These are phyloP conservation scores for Peromyscus polionotus DNA, from an alignment of 2,113 vertebrate genomes.

Conservation along the genomic window DNA sequence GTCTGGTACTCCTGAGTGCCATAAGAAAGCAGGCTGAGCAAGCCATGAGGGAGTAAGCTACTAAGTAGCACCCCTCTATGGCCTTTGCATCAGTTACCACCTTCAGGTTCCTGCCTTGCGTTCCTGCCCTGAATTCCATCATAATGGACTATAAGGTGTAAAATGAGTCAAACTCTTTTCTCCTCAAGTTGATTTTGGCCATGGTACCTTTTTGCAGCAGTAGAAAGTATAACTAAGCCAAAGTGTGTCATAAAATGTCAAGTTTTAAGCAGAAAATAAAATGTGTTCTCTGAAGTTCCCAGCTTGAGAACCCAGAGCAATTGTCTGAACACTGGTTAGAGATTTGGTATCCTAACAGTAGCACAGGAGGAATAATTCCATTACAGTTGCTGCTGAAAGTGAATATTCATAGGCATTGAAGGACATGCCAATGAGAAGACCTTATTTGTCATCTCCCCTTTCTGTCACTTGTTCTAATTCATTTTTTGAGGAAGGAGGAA, in stretches of 20 bases:
- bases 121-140: background rate
- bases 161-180: background rate
- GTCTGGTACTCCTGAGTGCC: background rate
- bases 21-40: background rate
- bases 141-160: background rate
- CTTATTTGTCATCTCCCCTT: background rate
- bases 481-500: background rate
- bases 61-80: background rate
- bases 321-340: conserved; percentile 12
- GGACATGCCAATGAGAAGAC: background rate
- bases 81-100: background rate
- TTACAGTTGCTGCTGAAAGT: background rate
- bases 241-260: background rate
- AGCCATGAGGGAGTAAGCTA: too few species aligned
- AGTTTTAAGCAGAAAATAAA: conserved; percentile 21
- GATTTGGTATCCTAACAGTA: background rate
- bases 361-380: background rate
- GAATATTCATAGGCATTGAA: background rate
- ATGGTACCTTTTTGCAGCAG: background rate
- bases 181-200: background rate
- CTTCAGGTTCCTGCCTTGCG: background rate
- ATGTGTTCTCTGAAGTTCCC: background rate
- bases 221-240: background rate
- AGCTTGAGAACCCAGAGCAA: background rate
- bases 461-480: background rate